A percentile compares a stretch with the other conserved stretches of the same genome.
Evolutionary conservation across 2,797 vertebrate genomes (phyloP).

Genomic region (Lates japonicus): DNA sequence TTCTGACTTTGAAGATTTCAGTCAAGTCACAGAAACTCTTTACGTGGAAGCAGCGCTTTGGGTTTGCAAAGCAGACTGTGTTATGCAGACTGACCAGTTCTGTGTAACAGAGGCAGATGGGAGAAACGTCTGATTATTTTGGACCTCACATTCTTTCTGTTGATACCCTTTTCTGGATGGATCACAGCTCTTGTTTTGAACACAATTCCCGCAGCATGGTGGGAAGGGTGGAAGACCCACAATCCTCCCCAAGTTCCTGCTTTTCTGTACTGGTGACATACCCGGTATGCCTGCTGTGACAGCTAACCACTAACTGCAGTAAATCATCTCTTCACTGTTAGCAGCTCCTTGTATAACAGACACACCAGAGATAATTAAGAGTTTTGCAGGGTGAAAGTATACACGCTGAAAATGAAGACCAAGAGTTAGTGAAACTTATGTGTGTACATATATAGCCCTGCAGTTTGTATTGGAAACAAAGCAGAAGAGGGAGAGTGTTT

Average conservation of each 20-base stretch:
- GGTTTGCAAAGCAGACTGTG: neutral
- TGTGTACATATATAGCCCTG: constrained; percentile 13
- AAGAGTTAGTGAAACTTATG: constrained; percentile 9
- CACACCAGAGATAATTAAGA: constrained; percentile 14
- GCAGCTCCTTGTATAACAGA: constrained; percentile 36
- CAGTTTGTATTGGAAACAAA: constrained; percentile 62
- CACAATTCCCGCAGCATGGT: constrained; percentile 38
- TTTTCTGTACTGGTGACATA: constrained; percentile 41
- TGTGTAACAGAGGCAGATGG: neutral
- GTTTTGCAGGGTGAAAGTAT: constrained; percentile 21
- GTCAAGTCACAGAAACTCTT: neutral
- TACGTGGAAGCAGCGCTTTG: constrained; percentile 1
- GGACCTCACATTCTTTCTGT: constrained; percentile 20
- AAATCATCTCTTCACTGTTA: constrained; percentile 30
- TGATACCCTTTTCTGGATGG: constrained; percentile 42
- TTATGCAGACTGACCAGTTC: constrained; percentile 20
- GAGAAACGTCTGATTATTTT: constrained; percentile 15
- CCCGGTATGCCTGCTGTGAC: constrained; percentile 44
- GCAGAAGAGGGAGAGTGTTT: constrained; percentile 19
- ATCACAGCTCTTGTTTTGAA: constrained; percentile 55
- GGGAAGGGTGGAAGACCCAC: constrained; percentile 8
- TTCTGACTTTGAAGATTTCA: constrained; percentile 20
- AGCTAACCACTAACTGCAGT: constrained; percentile 57
- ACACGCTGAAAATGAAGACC: constrained; percentile 24
- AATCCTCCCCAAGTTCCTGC: constrained; percentile 14